Evolutionary conservation across 1,140 invertebrate genomes (phyloP).

Genomic region (Neotoxoptera formosana): DNA sequence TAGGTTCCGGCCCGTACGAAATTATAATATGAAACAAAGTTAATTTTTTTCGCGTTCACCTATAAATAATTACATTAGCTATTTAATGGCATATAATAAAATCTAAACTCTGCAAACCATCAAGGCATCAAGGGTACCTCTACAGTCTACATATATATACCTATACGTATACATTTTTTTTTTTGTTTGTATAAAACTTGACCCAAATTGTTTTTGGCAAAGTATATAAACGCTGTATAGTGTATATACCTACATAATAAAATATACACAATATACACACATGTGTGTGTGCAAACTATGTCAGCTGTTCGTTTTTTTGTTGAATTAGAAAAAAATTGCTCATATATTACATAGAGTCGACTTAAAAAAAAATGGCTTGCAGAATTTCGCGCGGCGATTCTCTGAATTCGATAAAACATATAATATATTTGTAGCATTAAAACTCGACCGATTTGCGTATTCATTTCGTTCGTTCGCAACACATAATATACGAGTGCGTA

Average conservation of each 20-base stretch:
- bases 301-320: not conserved
- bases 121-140: not conserved
- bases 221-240: not conserved
- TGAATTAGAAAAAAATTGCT: not conserved
- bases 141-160: too few relatives aligned
- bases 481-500: not conserved
- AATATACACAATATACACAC: not conserved
- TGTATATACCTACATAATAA: not conserved
- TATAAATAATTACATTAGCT: not conserved
- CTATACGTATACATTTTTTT: not conserved
- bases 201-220: constrained; percentile 9
- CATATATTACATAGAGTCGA: not conserved
- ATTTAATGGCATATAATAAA: not conserved
- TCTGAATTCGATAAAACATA: not conserved
- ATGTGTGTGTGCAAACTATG: not conserved
- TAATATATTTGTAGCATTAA: not conserved
- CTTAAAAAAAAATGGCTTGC: not conserved
- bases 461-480: not conserved
- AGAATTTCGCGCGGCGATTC: not conserved
- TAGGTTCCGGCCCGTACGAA: not conserved
- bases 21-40: not conserved
- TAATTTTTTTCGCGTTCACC: not conserved
- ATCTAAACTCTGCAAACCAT: not conserved
- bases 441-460: not conserved
- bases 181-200: not conserved